phyloP scores from a whole-genome alignment of 2,797 vertebrate genomes.

The Poecilia gillii region DNA sequence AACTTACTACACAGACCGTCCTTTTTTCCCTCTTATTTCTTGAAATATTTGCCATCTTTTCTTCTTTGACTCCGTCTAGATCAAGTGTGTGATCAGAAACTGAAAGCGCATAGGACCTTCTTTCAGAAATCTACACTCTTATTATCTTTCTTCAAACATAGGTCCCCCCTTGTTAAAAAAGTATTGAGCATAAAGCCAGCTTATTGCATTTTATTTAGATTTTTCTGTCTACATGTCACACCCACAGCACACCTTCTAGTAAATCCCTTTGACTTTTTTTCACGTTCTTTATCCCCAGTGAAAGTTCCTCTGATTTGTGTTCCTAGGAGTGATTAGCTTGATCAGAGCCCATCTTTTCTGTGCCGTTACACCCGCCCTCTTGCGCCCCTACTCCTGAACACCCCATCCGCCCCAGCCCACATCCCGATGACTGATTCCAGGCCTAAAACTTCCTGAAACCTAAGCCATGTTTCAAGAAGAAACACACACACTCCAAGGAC shows the following conservation, averaged over 20 bases:
- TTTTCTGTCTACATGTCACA: slow-evolving; percentile 8
- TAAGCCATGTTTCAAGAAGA: slow-evolving; percentile 66
- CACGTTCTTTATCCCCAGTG: slow-evolving; percentile 26
- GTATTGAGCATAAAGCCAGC: slow-evolving; percentile 8
- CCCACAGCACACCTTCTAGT: slow-evolving; percentile 26
- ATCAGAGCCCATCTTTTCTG: slow-evolving; percentile 60
- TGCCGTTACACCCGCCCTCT: slow-evolving; percentile 15
- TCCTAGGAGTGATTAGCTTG: slow-evolving; percentile 43
- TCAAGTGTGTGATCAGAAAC: slow-evolving; percentile 74
- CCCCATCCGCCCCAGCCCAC: slow-evolving; percentile 2
- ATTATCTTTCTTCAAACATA: slow-evolving; percentile 61
- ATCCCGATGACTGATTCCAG: slow-evolving; percentile 64
- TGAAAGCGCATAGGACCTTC: slow-evolving; percentile 62
- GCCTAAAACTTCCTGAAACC: slow-evolving; percentile 77
- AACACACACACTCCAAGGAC: slow-evolving; percentile 68
- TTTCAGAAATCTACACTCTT: slow-evolving; percentile 53
- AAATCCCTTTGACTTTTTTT: slow-evolving; percentile 29
- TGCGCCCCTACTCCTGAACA: neutral
- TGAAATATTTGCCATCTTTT: slow-evolving; percentile 78
- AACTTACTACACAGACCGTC: slow-evolving; percentile 57
- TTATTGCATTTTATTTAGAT: slow-evolving; percentile 34
- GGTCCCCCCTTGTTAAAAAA: slow-evolving; percentile 39
- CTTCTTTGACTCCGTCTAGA: slow-evolving; percentile 73
- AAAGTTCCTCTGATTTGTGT: slow-evolving; percentile 41
- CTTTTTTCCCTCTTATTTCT: slow-evolving; percentile 47